Percentiles rank a stretch among this genome's conserved stretches.
phyloP scores from a whole-genome alignment of 2,797 vertebrate genomes.

The Catamblyrhynchus diadema region DNA sequence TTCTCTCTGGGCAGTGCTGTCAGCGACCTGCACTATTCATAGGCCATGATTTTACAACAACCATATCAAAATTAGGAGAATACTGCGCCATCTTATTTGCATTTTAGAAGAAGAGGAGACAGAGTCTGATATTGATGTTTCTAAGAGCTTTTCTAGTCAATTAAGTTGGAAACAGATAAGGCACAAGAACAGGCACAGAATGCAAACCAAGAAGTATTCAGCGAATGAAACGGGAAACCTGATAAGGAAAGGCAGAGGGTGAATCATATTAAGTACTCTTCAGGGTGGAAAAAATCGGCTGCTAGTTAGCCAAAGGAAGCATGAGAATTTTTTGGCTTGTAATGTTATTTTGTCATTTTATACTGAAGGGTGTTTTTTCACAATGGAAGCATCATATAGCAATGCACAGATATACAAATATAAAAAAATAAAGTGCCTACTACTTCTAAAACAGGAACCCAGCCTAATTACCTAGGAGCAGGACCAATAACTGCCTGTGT shows the following conservation, averaged over 20 bases:
- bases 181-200: background rate
- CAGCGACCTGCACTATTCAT: background rate
- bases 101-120: background rate
- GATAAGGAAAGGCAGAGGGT: conserved; percentile 16
- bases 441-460: background rate
- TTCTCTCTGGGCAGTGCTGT: background rate
- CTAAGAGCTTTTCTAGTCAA: background rate
- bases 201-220: background rate
- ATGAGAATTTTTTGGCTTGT: background rate
- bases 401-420: background rate
- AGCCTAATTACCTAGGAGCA: background rate
- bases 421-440: background rate
- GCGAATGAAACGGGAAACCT: conserved; percentile 11
- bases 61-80: background rate
- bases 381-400: background rate
- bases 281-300: background rate
- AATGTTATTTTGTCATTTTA: background rate
- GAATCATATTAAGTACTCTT: background rate
- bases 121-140: background rate
- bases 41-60: background rate
- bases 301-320: background rate
- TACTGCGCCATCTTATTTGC: background rate
- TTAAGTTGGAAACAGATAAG: conserved; percentile 22
- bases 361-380: background rate
- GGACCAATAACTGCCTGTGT: background rate